Base-by-base conservation (phyloP, 2,113 vertebrate species). In the Pitta sordida region DNA sequence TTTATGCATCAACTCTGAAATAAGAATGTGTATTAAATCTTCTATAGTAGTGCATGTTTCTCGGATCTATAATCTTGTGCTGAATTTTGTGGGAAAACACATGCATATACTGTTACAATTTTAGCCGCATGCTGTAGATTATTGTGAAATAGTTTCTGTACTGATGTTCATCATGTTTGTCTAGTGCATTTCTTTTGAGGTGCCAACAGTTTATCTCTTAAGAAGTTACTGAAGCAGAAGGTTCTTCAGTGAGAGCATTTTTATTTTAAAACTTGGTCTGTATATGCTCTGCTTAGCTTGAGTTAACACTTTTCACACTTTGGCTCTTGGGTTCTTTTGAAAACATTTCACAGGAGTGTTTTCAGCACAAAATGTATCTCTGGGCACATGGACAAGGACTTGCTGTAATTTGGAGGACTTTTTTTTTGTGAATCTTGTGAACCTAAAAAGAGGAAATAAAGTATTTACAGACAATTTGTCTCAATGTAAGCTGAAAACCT, bases 21-120 rank as follows among this genome's bases (percentile, higher is more conserved):
- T 91, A 80, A 80, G 27, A 68, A 51, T 95, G 77, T 92, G 30
- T 64, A 75, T 93, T 87, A 86, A 83, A 76, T 79, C 70, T 69
- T 77, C 32, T 73, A 34, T 34, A 49, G 39, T 90, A 76, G 34
- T 73, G 59, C 79, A 85, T 87, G 85, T 83, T 84, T 71, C 75
- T 95, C 70, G 58, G 58, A 69, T 74, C 59, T 88, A 4, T 83
- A 87, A 83, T 37, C 44, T 62, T 87, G 16, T 76, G 27, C 62
- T 87, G 58, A 64, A 77, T 83, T 83, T 70, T 88, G 75, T 83
- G 44, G 48, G 51, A 75, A 65, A 87, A 78, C 7, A 13, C 0
- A 0, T 92, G 37, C 74, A 62, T 37, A 85, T 46, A 29, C 65
- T 82, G 32, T 93, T 93, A 22, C 10, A 69, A 0, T 70, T 86